phyloP scores from a whole-genome alignment of 2,888 invertebrate genomes.

The Netelia virgata region DNA sequence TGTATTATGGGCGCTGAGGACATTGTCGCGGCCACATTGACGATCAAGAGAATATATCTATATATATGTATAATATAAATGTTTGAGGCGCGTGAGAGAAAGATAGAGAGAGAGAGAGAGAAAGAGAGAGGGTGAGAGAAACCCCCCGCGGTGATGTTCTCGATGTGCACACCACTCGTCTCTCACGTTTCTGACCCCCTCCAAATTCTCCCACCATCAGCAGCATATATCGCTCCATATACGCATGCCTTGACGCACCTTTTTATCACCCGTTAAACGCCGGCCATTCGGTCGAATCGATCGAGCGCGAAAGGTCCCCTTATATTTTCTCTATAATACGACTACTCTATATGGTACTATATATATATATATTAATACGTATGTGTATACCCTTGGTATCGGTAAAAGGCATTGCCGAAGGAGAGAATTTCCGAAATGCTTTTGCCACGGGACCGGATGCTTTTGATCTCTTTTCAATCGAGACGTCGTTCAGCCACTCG shows the following conservation, averaged over 20 bases:
- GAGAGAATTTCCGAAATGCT: slow-evolving; percentile 60
- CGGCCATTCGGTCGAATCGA: slow-evolving; percentile 79
- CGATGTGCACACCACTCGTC: slow-evolving; percentile 45
- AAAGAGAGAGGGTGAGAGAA: slow-evolving; percentile 9
- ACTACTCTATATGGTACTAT: slow-evolving; percentile 26
- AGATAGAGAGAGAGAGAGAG: neutral
- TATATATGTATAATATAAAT: neutral
- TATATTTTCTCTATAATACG: slow-evolving; percentile 50
- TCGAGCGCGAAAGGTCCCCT: slow-evolving; percentile 79
- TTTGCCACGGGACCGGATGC: slow-evolving; percentile 67
- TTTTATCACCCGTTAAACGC: slow-evolving; percentile 80
- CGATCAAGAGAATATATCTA: neutral
- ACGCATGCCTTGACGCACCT: slow-evolving; percentile 80
- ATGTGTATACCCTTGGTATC: neutral
- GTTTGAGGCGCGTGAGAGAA: neutral
- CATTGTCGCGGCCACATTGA: slow-evolving; percentile 3
- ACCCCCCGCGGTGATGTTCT: slow-evolving; percentile 53
- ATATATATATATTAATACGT: neutral
- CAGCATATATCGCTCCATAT: slow-evolving; percentile 29
- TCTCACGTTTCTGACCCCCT: slow-evolving; percentile 49
- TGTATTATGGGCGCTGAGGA: neutral
- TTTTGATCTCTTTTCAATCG: slow-evolving; percentile 72
- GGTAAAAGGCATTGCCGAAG: slow-evolving; percentile 25
- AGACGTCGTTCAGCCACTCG: slow-evolving; percentile 60
- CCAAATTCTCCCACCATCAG: slow-evolving; percentile 47